phyloP scores from a whole-genome alignment of 2,797 vertebrate genomes.

The Amphiprion clarkii region DNA sequence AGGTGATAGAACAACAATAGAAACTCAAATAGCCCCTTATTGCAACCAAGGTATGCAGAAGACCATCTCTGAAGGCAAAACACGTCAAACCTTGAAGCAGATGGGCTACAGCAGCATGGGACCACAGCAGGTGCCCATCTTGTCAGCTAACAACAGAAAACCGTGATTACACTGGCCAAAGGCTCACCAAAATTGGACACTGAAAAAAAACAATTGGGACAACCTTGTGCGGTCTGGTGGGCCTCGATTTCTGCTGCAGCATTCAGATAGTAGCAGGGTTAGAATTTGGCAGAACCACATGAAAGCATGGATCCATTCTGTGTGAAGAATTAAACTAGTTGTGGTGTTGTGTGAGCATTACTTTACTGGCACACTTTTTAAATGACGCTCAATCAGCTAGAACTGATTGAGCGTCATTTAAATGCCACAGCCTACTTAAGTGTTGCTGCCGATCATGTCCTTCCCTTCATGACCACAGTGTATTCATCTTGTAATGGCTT shows the following conservation, averaged over 20 bases:
- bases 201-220: not conserved
- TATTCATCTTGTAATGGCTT: constrained; percentile 3
- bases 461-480: not conserved
- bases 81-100: not conserved
- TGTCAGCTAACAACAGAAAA: not conserved
- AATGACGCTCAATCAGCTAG: not conserved
- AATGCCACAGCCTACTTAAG: not conserved
- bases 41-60: not conserved
- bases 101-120: not conserved
- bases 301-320: not conserved
- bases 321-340: not conserved
- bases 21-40: not conserved
- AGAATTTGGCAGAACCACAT: not conserved
- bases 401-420: not conserved
- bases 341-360: not conserved
- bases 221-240: no score
- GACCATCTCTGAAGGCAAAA: not conserved
- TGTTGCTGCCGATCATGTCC: no score
- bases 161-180: not conserved
- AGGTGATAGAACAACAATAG: not conserved
- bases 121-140: not conserved
- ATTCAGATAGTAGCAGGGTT: no score
- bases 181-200: not conserved
- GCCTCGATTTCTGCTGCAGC: no score
- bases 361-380: not conserved